Conservation (phyloP, 2,797 vertebrate genomes). For the Danio choprae region DNA sequence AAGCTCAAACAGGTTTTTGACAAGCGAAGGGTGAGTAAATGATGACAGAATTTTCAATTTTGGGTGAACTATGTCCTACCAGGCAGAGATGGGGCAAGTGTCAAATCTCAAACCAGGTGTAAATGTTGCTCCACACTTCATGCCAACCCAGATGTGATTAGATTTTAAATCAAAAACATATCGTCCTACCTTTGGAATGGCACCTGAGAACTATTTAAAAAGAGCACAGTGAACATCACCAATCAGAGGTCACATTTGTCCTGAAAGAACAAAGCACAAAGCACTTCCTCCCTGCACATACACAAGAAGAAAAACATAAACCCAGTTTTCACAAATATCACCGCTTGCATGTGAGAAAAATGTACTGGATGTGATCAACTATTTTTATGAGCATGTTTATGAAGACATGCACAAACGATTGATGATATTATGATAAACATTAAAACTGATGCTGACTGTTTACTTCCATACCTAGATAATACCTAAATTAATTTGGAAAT, state of each 20-base stretch:
- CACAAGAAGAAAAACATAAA: not conserved
- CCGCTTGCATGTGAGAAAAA: not conserved
- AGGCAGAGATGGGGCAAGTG: too few relatives aligned
- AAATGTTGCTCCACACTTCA: not conserved
- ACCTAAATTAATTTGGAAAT: too few relatives aligned
- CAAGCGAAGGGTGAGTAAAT: too few relatives aligned
- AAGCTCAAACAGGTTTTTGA: too few relatives aligned
- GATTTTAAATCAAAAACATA: not conserved
- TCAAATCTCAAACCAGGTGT: not conserved
- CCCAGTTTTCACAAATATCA: conserved; percentile 29
- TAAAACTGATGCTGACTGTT: not conserved
- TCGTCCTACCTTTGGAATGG: not conserved
- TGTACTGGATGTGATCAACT: not conserved
- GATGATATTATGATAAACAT: conserved; percentile 1
- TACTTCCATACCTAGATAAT: not conserved
- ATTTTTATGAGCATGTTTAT: conserved; percentile 13
- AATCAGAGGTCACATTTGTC: not conserved
- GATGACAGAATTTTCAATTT: too few relatives aligned
- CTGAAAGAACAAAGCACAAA: conserved; percentile 31
- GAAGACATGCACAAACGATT: conserved; percentile 14
- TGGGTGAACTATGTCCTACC: too few relatives aligned
- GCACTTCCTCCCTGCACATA: not conserved
- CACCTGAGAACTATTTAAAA: conserved; percentile 23
- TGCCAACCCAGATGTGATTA: not conserved
- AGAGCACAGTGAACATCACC: conserved; percentile 17